phyloP scores from a whole-genome alignment of 2,888 invertebrate species.

The Drosophila mulleri region DNA sequence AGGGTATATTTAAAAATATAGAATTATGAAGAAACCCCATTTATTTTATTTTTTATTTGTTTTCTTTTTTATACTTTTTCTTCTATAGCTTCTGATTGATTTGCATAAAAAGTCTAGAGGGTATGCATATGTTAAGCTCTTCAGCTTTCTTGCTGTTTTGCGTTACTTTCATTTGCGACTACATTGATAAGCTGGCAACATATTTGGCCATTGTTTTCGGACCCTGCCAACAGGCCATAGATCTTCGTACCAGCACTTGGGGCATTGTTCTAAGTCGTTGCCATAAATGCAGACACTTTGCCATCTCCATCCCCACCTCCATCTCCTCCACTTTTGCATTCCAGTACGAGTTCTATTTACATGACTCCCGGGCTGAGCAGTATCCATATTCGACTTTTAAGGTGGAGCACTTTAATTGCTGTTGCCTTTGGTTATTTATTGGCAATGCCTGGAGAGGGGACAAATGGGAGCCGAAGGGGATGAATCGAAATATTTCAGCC shows the following conservation, averaged over 20 bases:
- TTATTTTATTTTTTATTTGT: too few species aligned
- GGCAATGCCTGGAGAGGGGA: neutral
- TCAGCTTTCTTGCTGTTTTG: neutral
- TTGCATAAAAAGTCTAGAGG: neutral
- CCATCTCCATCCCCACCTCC: conserved; percentile 11
- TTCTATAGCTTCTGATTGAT: too few species aligned
- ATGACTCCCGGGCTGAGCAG: conserved; percentile 5
- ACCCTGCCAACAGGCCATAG: conserved; percentile 29
- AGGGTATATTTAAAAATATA: too few species aligned
- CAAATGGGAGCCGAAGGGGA: neutral
- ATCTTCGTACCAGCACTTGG: conserved; percentile 27
- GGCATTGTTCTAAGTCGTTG: conserved; percentile 43
- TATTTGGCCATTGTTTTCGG: conserved; percentile 38
- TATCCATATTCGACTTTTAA: conserved; percentile 12
- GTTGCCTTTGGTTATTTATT: conserved; percentile 42
- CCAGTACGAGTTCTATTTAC: conserved; percentile 13
- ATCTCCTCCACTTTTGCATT: conserved; percentile 10
- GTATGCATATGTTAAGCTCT: neutral
- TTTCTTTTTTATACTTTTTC: too few species aligned
- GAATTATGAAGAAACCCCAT: too few species aligned
- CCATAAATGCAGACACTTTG: conserved; percentile 30
- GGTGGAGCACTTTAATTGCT: conserved; percentile 48
- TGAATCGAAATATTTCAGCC: conserved; percentile 12
- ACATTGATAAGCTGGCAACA: conserved; percentile 35
- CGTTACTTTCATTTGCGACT: conserved; percentile 11